These are phyloP conservation scores for Ptychochromis oligacanthus DNA, from an alignment of 2,113 vertebrate genomes.

Conservation along the genomic window DNA sequence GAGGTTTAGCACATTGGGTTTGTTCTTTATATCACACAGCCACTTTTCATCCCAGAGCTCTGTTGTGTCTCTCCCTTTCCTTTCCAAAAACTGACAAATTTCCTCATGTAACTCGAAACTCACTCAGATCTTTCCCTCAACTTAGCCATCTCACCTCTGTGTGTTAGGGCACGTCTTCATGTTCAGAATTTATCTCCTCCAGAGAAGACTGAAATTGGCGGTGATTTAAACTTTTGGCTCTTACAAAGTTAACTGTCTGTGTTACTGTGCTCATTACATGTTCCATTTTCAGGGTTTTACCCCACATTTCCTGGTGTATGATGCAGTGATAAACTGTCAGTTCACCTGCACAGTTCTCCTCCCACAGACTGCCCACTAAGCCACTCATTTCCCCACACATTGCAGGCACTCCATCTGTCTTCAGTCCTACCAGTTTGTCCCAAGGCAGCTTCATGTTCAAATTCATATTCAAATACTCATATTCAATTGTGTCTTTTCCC, in stretches of 20 bases:
- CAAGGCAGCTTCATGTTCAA: background rate
- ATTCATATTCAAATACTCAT: background rate
- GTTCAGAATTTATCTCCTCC: background rate
- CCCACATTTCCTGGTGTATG: background rate
- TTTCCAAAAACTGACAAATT: slow-evolving; percentile 3
- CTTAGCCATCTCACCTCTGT: slow-evolving; percentile 14
- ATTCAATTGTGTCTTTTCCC: slow-evolving; percentile 23
- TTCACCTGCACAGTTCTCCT: slow-evolving; percentile 15
- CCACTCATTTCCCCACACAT: background rate
- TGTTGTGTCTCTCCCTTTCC: background rate
- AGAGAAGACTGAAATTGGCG: background rate
- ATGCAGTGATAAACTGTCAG: slow-evolving; percentile 38
- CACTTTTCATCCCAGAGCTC: slow-evolving; percentile 3
- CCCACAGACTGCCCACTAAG: background rate
- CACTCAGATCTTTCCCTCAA: background rate
- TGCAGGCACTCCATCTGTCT: background rate
- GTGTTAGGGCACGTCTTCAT: background rate
- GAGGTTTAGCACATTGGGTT: background rate
- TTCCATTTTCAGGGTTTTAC: background rate
- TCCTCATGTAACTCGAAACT: background rate
- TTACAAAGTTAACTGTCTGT: background rate
- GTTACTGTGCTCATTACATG: slow-evolving; percentile 1
- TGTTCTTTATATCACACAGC: background rate
- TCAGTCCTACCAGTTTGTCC: background rate
- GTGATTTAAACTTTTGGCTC: background rate